Evolutionary conservation across 1,140 invertebrate species (phyloP), one percentile per base, ranked within the genome.

Genomic region (Anthonomus grandis): DNA sequence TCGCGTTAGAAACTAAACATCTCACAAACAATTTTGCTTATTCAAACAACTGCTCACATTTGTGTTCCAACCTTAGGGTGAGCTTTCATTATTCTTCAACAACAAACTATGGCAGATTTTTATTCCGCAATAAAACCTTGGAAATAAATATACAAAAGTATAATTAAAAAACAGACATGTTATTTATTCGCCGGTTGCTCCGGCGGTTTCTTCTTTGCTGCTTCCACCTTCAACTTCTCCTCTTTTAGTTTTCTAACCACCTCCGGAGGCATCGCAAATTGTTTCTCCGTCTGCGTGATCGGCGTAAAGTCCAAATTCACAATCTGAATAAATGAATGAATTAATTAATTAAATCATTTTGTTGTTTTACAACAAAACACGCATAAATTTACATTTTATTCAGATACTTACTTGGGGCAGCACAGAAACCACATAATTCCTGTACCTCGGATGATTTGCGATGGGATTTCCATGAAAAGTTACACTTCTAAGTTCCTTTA

Each of bases 391-490:
- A 45, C 23, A 1, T 4, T 22, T 5, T 1, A 3, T 12, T 46
- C 49, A 34, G 27, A 37, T 5, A 13, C 21, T 34, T 49, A 81
- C 64, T 57, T 79, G 77, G 3, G 80, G 78, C 10, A 81, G 46
- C 24, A 77, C 62, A 1, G 74, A 68, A 2, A 81, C 65, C 0
- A 81, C 62, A 45, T 74, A 76, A 23, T 59, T 62, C 12, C 80
- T 69, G 41, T 81, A 81, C 22, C 66, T 64, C 0, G 73, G 66
- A 34, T 71, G 48, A 13, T 71, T 68, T 34, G 77, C 74, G 0
- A 82, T 71, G 1, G 79, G 79, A 67, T 81, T 81, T 22, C 78
- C 79, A 41, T 81, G 78, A 17, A 81, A 65, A 4, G 79, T 81
- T 4, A 82, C 59, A 0, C 71, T 78, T 54, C 71, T 70, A 1